Evolutionary conservation across 2,888 invertebrate genomes (phyloP).

Genomic region (Papilio protenor): DNA sequence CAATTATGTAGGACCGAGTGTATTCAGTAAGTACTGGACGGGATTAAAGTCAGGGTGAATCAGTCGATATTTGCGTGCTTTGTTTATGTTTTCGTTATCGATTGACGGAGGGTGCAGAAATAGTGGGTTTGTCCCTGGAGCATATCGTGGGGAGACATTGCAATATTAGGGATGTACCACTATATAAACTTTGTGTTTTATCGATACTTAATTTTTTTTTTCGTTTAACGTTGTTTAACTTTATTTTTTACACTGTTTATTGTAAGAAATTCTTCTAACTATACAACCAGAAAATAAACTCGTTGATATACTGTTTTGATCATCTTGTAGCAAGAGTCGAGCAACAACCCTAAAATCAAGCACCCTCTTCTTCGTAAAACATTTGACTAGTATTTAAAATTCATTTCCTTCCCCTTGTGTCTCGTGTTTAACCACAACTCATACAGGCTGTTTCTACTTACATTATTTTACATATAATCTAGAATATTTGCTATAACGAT

Average conservation of each 20-base stretch:
- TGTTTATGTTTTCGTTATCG: slow-evolving; percentile 10
- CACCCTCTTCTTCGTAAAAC: not conserved
- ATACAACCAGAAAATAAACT: too few species aligned
- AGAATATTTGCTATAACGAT: too few species aligned
- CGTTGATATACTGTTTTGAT: not conserved
- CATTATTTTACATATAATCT: too few species aligned
- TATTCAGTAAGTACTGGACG: not conserved
- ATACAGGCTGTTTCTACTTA: not conserved
- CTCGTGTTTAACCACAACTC: not conserved
- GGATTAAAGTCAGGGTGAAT: slow-evolving; percentile 10
- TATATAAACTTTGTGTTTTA: not conserved
- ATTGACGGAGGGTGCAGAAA: not conserved
- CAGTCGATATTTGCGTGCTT: not conserved
- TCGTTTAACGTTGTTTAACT: too few species aligned
- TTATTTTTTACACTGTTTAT: too few species aligned
- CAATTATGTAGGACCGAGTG: slow-evolving; percentile 1
- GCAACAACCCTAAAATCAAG: not conserved
- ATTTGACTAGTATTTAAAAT: not conserved
- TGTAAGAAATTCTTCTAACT: too few species aligned
- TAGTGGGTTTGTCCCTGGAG: slow-evolving; percentile 11
- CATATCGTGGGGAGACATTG: slow-evolving; percentile 2
- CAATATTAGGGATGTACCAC: not conserved
- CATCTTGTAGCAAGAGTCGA: not conserved
- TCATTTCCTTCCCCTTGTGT: slow-evolving; percentile 24
- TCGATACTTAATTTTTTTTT: not conserved